These are phyloP conservation scores for Brachirus orientalis DNA, from an alignment of 2,113 vertebrate genomes.

Conservation along the genomic window DNA sequence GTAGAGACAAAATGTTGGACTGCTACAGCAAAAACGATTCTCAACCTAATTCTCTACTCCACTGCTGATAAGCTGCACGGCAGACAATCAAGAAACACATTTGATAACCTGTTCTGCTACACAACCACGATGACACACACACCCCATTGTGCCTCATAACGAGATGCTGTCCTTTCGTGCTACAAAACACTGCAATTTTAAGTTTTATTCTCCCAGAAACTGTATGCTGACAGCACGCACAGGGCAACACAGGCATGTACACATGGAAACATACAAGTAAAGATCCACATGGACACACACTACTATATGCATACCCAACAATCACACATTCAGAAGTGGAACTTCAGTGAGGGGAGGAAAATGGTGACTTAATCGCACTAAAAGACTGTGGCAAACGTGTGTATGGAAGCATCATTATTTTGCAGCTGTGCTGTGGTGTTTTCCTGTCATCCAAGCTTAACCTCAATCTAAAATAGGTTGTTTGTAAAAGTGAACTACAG, in stretches of 20 bases:
- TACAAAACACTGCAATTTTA: slow-evolving; percentile 50
- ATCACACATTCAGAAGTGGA: slow-evolving; percentile 20
- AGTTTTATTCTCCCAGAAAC: slow-evolving; percentile 51
- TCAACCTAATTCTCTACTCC: slow-evolving; percentile 55
- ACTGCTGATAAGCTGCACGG: slow-evolving; percentile 58
- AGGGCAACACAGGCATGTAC: too few relatives aligned
- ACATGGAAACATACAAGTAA: slow-evolving; percentile 2
- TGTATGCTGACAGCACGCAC: slow-evolving; percentile 26
- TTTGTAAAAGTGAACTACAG: background rate
- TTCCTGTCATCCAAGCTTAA: background rate
- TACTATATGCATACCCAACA: background rate
- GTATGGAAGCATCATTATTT: too few relatives aligned
- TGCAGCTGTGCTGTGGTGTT: background rate
- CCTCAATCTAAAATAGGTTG: background rate
- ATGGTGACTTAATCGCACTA: slow-evolving; percentile 14
- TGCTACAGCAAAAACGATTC: slow-evolving; percentile 29
- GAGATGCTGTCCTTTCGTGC: slow-evolving; percentile 52
- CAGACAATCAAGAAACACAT: slow-evolving; percentile 67
- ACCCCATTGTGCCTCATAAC: slow-evolving; percentile 40
- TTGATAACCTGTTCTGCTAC: slow-evolving; percentile 55
- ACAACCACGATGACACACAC: slow-evolving; percentile 30
- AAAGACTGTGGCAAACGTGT: too few relatives aligned
- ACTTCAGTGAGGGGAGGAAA: slow-evolving; percentile 4
- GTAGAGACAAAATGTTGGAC: slow-evolving; percentile 11
- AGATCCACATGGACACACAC: slow-evolving; percentile 28